phyloP scores from a whole-genome alignment of 2,113 vertebrate species.

The Thermophis baileyi region DNA sequence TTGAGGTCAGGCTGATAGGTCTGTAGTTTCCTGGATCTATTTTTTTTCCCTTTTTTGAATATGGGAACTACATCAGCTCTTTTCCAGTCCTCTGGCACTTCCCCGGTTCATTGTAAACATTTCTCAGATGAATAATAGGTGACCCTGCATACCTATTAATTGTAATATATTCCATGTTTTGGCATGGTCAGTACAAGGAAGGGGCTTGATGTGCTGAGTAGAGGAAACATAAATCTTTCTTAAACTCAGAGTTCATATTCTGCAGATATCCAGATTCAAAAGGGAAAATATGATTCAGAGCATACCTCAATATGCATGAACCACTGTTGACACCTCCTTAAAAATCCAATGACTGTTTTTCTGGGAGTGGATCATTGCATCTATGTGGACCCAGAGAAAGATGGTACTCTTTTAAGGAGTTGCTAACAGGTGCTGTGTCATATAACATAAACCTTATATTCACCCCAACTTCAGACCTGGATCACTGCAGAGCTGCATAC shows the following conservation, averaged over 20 bases:
- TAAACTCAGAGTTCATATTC: background rate
- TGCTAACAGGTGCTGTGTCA: background rate
- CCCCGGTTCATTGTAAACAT: background rate
- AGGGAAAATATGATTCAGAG: background rate
- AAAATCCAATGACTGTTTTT: background rate
- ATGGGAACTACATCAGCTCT: too few relatives aligned
- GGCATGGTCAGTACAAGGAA: background rate
- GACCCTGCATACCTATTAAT: background rate
- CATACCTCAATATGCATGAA: background rate
- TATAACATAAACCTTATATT: background rate
- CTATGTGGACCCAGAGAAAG: background rate
- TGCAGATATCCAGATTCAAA: background rate
- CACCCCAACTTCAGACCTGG: background rate
- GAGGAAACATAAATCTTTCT: background rate
- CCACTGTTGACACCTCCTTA: background rate
- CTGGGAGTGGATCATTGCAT: background rate
- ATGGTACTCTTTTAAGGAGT: background rate
- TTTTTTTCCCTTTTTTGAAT: too few relatives aligned
- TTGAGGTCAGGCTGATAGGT: too few relatives aligned
- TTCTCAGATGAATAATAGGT: background rate
- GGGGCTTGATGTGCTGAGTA: background rate
- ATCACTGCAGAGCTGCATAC: background rate
- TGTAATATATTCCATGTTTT: background rate
- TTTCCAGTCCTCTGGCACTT: too few relatives aligned
- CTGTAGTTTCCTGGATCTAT: too few relatives aligned